Evolutionary conservation across 2,888 invertebrate genomes (phyloP).

Genomic region (Hoplodrina blanda): DNA sequence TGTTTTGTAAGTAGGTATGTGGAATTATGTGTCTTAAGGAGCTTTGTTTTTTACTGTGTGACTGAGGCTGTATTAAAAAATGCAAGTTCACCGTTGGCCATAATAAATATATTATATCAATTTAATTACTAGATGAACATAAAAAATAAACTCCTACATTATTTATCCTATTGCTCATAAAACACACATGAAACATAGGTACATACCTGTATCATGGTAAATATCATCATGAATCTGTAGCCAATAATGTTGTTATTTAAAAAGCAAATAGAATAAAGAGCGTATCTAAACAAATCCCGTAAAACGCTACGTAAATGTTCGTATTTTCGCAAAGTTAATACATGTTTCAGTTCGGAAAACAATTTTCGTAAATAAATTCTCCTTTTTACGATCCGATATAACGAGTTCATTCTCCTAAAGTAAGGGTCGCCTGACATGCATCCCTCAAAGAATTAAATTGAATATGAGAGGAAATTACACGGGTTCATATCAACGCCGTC

Average conservation of each 20-base stretch:
- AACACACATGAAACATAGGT: constrained; percentile 3
- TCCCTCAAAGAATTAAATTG: constrained; percentile 85
- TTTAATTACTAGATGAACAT: not conserved
- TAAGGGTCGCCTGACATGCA: constrained; percentile 77
- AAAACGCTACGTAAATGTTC: constrained; percentile 45
- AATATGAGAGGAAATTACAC: constrained; percentile 88
- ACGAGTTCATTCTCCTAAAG: constrained; percentile 72
- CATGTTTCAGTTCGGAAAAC: constrained; percentile 66
- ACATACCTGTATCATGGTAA: constrained; percentile 7
- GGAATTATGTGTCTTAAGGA: constrained; percentile 18
- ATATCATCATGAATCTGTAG: constrained; percentile 14
- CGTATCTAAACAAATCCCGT: constrained; percentile 48
- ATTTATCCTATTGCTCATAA: not conserved
- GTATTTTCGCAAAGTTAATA: constrained; percentile 61
- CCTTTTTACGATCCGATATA: constrained; percentile 72
- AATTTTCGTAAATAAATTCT: constrained; percentile 75
- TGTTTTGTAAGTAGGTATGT: constrained; percentile 15
- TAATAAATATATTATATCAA: too few relatives aligned
- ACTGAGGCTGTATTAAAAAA: not conserved
- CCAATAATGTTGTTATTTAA: constrained; percentile 28
- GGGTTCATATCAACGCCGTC: constrained; percentile 82
- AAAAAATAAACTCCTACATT: not conserved
- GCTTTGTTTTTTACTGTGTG: not conserved
- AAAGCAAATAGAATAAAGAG: constrained; percentile 49
- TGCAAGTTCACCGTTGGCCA: not conserved